Percentiles rank a stretch among this genome's conserved stretches.
Conservation (phyloP, 1,140 invertebrate genomes). For the Megalonaias nervosa region DNA sequence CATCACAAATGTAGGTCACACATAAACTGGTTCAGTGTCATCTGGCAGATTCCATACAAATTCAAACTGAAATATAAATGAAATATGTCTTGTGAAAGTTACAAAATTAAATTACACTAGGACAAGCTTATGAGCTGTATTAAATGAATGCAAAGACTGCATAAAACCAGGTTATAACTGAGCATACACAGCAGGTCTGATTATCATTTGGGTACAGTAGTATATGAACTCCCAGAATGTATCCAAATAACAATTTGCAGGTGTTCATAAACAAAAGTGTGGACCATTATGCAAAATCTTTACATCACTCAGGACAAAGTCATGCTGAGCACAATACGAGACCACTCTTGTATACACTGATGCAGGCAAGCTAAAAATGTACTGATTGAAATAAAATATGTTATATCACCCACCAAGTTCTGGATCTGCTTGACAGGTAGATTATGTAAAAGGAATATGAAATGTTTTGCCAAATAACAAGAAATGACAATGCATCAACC, state of each 20-base stretch:
- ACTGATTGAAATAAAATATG: too few relatives aligned
- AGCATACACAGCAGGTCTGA: neutral
- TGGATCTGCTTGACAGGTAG: too few relatives aligned
- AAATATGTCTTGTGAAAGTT: neutral
- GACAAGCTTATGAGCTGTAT: neutral
- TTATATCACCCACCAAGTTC: too few relatives aligned
- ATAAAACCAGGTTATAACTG: neutral
- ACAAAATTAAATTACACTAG: slow-evolving; percentile 1
- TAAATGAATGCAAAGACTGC: neutral
- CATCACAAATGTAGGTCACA: neutral
- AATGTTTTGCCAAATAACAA: too few relatives aligned
- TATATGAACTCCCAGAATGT: neutral
- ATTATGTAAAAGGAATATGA: too few relatives aligned
- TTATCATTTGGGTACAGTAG: neutral
- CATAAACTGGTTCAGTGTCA: slow-evolving; percentile 48
- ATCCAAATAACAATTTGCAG: neutral
- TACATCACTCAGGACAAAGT: too few relatives aligned
- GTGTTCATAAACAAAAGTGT: too few relatives aligned
- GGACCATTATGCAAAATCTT: too few relatives aligned
- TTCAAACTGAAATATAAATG: slow-evolving; percentile 32
- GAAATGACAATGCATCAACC: too few relatives aligned
- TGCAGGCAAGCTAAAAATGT: too few relatives aligned
- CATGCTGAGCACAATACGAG: too few relatives aligned
- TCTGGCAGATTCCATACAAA: slow-evolving; percentile 49
- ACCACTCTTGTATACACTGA: too few relatives aligned